Evolutionary conservation across 2,113 vertebrate genomes (phyloP), one percentile per base, ranked within the genome.

Genomic region (Origma solitaria): DNA sequence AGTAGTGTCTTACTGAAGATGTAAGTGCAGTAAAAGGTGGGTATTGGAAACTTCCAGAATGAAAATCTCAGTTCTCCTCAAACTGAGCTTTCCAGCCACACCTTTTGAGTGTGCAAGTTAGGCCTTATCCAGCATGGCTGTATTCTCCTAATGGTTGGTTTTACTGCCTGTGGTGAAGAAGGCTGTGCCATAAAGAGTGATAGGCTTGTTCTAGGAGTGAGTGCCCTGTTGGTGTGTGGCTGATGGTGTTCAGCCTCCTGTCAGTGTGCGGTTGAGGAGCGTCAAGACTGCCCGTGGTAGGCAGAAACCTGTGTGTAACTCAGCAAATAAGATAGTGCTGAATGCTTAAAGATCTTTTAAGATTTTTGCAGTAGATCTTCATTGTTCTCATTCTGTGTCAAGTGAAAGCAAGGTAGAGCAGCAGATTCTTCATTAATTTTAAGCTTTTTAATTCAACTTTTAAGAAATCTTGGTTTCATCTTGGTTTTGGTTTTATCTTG

Each of bases 171-270:
- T 62, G 44, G 16, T 68, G 69, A 25, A 10, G 35, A 54, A 28
- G 25, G 61, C 57, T 76, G 11, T 27, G 7, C 76, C 23, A 5
- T 11, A 5, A 50, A 33, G 31, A 40, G 9, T 10, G 15, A 6
- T 6, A 9, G 69, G 19, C 19, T 61, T 71, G 12, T 17, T 37
- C 38, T 6, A 27, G 31, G 27, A 45, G 10, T 7, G 57, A 38
- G 62, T 21, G 18, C 20, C 40, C 42, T 0, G 0, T 25, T 27
- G n/a, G 20, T 6, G 15, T 38, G 53, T 49, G 18, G 38, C 65
- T 53, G 51, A 21, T 69, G 77, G 10, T 12, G n/a, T n/a, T 53
- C 38, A 45, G 1, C 47, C 45, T 33, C 6, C 31, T 25, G n/a
- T 47, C 14, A 18, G 12, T 28, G 23, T 30, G 60, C 31, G 13